Percentiles rank a stretch among this genome's conserved stretches.
phyloP scores from a whole-genome alignment of 2,797 vertebrate species.

The Onychomys torridus region DNA sequence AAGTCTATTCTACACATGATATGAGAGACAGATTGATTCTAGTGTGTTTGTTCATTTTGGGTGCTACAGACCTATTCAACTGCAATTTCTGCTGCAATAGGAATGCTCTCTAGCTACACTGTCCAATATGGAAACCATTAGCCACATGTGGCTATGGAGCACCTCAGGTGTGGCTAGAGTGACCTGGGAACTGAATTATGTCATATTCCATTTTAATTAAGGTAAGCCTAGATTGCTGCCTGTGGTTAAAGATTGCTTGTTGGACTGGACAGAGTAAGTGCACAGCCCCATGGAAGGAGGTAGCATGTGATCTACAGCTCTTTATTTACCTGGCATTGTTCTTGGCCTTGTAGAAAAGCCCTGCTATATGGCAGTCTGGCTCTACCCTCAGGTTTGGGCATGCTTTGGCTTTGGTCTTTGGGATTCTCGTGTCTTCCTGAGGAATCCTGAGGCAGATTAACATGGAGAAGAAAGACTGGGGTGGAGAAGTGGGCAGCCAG shows the following conservation, averaged over 20 bases:
- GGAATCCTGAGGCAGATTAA: background rate
- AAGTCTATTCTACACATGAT: background rate
- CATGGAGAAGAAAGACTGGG: background rate
- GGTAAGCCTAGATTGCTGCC: background rate
- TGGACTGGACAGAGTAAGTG: background rate
- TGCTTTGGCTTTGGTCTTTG: background rate
- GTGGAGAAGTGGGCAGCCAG: background rate
- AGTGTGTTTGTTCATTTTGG: background rate
- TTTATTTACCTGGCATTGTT: background rate
- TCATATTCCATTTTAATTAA: slow-evolving; percentile 45
- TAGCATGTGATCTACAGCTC: background rate
- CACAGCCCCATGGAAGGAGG: background rate
- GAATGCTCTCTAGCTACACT: background rate
- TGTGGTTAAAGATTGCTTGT: background rate
- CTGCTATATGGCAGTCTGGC: background rate
- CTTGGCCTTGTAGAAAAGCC: background rate
- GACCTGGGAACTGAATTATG: background rate
- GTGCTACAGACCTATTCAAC: background rate
- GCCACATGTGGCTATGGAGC: background rate
- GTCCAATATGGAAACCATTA: background rate
- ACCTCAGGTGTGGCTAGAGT: background rate
- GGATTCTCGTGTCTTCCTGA: background rate
- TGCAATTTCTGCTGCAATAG: background rate
- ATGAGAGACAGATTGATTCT: background rate
- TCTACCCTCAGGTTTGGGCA: background rate